These are phyloP conservation scores for Aplodontia rufa DNA, from an alignment of 2,113 vertebrate species.

Conservation along the genomic window DNA sequence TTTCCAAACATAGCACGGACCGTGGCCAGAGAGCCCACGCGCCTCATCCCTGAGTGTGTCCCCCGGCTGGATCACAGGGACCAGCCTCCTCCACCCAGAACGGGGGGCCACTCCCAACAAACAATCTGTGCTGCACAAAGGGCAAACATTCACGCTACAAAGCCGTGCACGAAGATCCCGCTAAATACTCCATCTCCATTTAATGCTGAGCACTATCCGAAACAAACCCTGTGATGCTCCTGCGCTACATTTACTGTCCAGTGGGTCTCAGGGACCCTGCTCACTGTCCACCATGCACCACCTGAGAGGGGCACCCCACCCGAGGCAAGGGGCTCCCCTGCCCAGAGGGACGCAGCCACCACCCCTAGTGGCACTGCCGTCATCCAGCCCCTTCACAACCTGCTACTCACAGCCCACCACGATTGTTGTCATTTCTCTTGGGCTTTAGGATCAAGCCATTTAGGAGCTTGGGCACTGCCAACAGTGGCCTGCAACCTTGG, in stretches of 20 bases:
- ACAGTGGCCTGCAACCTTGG: neutral
- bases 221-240: neutral
- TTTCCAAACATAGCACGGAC: neutral
- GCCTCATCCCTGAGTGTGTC: rapidly evolving
- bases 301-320: no score
- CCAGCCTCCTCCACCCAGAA: neutral
- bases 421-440: neutral
- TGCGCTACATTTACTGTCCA: neutral
- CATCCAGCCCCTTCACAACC: neutral
- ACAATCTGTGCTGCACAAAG: no score
- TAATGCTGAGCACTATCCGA: neutral
- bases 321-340: neutral
- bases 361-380: neutral
- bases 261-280: neutral
- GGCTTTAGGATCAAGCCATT: neutral
- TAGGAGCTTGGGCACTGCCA: neutral
- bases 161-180: neutral
- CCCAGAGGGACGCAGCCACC: neutral
- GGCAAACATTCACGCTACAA: neutral
- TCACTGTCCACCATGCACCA: no score
- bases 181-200: neutral
- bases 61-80: neutral
- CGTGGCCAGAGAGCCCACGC: rapidly evolving
- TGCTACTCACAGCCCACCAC: neutral
- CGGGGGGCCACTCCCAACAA: neutral